A percentile compares a stretch with the other conserved stretches of the same genome.
phyloP scores from a whole-genome alignment of 1,140 invertebrate genomes.

The Popillia japonica region DNA sequence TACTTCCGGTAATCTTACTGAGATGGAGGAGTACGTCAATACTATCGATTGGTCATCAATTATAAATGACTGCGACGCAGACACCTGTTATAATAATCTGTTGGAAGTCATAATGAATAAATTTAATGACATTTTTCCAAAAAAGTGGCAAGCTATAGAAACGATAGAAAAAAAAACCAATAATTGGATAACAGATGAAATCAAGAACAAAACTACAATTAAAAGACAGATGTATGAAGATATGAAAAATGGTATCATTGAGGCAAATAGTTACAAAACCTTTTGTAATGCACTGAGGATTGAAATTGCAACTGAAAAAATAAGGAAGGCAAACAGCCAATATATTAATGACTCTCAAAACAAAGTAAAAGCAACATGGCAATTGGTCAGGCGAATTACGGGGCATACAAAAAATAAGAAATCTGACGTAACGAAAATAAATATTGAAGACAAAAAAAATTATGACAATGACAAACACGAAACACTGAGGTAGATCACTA shows the following conservation, averaged over 20 bases:
- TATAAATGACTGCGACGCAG: neutral
- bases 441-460: neutral
- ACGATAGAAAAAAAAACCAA: neutral
- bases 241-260: neutral
- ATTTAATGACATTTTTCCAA: neutral
- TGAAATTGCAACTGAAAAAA: constrained; percentile 3
- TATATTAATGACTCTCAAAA: constrained; percentile 5
- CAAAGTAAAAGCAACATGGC: constrained; percentile 1
- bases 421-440: too few relatives aligned
- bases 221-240: constrained; percentile 25
- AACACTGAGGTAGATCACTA: neutral
- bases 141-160: neutral
- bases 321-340: neutral
- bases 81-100: neutral
- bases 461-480: neutral
- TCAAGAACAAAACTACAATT: neutral
- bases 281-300: neutral
- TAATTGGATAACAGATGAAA: constrained; percentile 13
- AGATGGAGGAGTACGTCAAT: neutral
- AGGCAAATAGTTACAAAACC: neutral
- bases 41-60: neutral
- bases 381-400: neutral
- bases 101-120: neutral
- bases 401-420: constrained; percentile 3
- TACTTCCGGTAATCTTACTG: neutral